phyloP scores from a whole-genome alignment of 2,113 vertebrate species.

The Heterochromis multidens region DNA sequence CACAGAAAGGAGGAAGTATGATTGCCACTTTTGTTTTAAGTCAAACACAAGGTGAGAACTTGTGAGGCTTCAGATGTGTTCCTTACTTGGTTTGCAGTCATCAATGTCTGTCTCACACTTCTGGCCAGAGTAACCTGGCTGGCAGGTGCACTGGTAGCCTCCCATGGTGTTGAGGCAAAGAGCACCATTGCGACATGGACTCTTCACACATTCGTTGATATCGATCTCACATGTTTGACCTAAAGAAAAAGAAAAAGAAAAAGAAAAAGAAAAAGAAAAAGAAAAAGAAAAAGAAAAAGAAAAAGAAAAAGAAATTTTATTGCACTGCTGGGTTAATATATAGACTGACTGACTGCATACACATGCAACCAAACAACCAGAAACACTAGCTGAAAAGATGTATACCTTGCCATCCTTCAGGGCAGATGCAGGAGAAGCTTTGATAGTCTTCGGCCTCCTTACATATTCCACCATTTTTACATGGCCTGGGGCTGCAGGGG shows the following conservation, averaged over 20 bases:
- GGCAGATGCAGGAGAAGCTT: slow-evolving; percentile 93
- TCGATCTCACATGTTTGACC: slow-evolving; percentile 96
- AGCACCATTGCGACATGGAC: slow-evolving; percentile 84
- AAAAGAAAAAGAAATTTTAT: too few relatives aligned
- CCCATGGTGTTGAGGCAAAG: slow-evolving; percentile 89
- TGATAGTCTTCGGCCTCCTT: slow-evolving; percentile 87
- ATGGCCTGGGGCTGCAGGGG: slow-evolving; percentile 85
- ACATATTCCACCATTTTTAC: slow-evolving; percentile 88
- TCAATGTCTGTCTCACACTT: slow-evolving; percentile 89
- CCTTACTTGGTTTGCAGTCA: slow-evolving; percentile 94
- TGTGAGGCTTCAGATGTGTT: neutral
- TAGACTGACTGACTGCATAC: neutral
- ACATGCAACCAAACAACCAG: neutral
- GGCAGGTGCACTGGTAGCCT: slow-evolving; percentile 85
- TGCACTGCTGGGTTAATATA: neutral
- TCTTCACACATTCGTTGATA: slow-evolving; percentile 94
- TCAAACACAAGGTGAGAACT: neutral
- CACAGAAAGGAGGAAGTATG: neutral
- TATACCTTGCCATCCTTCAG: slow-evolving; percentile 92
- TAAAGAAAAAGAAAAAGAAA: slow-evolving; percentile 35
- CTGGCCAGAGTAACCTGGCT: slow-evolving; percentile 81
- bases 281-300: neutral
- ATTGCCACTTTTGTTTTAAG: neutral
- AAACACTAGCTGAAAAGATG: neutral
- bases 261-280: neutral